Evolutionary conservation across 2,797 vertebrate genomes (phyloP).

Genomic region (Scolopax bukidnonensis): DNA sequence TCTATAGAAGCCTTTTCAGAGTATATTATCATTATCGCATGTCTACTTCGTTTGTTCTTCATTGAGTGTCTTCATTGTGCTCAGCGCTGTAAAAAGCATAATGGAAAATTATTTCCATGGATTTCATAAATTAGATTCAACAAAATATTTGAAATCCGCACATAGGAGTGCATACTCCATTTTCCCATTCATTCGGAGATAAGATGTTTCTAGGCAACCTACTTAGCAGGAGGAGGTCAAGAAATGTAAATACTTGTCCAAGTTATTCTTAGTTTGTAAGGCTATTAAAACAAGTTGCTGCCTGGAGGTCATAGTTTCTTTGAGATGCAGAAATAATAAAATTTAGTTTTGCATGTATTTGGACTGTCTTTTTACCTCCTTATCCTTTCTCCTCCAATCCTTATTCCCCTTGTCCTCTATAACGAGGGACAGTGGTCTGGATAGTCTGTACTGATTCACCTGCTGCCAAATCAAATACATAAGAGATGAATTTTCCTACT

Average conservation of each 20-base stretch:
- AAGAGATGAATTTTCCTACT: neutral
- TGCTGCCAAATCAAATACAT: neutral
- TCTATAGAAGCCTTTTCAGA: neutral
- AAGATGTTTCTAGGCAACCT: constrained; percentile 7
- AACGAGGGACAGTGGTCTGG: neutral
- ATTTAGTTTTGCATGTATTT: neutral
- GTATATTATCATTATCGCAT: neutral
- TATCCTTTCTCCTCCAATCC: neutral
- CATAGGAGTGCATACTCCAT: neutral
- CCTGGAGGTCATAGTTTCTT: neutral
- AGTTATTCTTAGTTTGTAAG: neutral
- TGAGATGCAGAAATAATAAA: neutral
- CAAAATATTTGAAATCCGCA: neutral
- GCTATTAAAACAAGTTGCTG: neutral
- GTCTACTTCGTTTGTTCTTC: neutral
- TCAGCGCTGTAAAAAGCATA: neutral
- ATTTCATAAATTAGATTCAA: neutral
- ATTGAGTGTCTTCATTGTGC: neutral
- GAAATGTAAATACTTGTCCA: neutral
- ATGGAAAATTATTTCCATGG: neutral
- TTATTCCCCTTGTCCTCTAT: neutral
- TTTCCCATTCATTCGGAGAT: neutral
- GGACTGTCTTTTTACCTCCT: neutral
- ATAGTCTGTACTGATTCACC: neutral
- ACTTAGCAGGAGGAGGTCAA: neutral